Evolutionary conservation across 2,113 vertebrate genomes (phyloP).

Genomic region (Sus scrofa): T2T-Sscrofa CM000820.6:72451001-72451500

Average conservation of each 20-base stretch:
- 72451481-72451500: background rate
- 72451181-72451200: background rate
- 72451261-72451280: background rate
- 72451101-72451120: background rate
- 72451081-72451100: background rate
- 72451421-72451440: background rate
- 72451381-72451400: background rate
- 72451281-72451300: background rate
- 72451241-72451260: background rate
- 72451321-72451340: background rate
- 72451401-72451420: background rate
- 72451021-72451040: background rate
- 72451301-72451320: background rate
- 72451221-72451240: constrained; percentile 3
- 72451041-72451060: background rate
- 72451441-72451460: background rate
- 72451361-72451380: background rate
- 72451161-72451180: background rate
- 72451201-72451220: background rate
- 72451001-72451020: background rate
- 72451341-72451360: background rate
- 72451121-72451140: background rate
- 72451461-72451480: background rate
- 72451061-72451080: background rate
- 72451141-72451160: background rate